Base-by-base conservation (phyloP, 2,888 invertebrate genomes). In the Meta bourneti region DNA sequence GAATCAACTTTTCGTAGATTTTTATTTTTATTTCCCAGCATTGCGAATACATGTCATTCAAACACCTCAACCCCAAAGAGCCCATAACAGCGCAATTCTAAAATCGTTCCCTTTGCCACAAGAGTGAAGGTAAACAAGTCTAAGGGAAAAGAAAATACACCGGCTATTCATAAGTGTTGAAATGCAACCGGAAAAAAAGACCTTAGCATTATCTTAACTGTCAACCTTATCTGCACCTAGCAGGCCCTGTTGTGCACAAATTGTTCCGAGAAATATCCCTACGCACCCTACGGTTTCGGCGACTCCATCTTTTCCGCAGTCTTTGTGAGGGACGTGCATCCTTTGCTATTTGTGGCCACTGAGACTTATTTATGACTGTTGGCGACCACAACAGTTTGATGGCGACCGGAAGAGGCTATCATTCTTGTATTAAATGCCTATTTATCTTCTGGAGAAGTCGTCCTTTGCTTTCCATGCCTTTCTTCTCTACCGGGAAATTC, bases 341-440 rank as follows among this genome's bases (percentile, higher is more conserved):
- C 82, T 75, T 82, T 82, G 80, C 89, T 89, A 89, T 89, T 89
- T 89, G 89, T 49, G 86, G 79, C 49, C 52, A 77, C 70, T 11
- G 34, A 34, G 77, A 77, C 51, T 89, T 89, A 82, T 89, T 89
- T 89, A 89, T 89, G 89, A 75, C 80, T 78, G 61, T 81, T 81
- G 49, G 61, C 75, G 82, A 89, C 82, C 82, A 89, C 89, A 89
- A 89, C 82, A 89, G 54, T 77, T 75, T 74, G 48, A 75, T 89
- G 89, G 89, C 82, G 89, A 83, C 89, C 89, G 89, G 89, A 89
- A 82, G 71, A 71, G 70, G 52, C 81, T 69, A 80, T 80, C 88
- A 79, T 72, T 19, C 52, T 79, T 80, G 70, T 80, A 88, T 80
- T 88, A 89, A 89, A 89, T 52, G 82, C 61, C 82, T 69, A 89